Evolutionary conservation across 2,888 invertebrate species (phyloP), one percentile per base, ranked within the genome.

Genomic region (Drosophila borealis): DNA sequence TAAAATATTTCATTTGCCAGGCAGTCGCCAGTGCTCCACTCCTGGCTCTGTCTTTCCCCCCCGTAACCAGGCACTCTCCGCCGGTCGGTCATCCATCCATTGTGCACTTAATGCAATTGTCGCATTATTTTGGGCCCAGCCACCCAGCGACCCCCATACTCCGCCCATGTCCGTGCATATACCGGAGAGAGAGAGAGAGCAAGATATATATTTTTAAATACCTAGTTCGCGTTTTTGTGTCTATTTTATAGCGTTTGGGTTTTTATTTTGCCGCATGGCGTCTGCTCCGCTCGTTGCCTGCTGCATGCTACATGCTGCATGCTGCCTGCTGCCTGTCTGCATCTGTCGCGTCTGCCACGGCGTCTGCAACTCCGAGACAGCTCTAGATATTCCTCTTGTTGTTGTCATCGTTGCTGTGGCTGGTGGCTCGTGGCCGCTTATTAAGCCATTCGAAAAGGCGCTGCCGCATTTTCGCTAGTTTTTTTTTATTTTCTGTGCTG

Each of bases 251-350:
- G 78, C 69, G 59, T 71, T 85, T 72, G 66, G 34, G 70, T 82
- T 82, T 86, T 87, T 87, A 86, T 89, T 89, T 84, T 83, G 83
- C 89, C 88, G 83, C 83, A 83, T 83, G 89, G 85, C 88, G 82
- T 72, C 89, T 66, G 70, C 57, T 34, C n/a, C 65, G 46, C 55
- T 61, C 49, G 80, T 49, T 61, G 74, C 68, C 46, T 49, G 70
- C 75, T 71, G 64, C 17, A 17, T 17, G 17, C 29, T 25, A 2
- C 68, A 68, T 44, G 69, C 48, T 62, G 70, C 54, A 17, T 42
- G 59, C 21, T 53, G 57, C 56, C 41, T 54, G 67, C 63, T 34
- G 63, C 21, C 79, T 69, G 79, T 81, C 80, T 85, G 82, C 54
- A 60, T 51, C 56, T 70, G 83, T 49, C 50, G 61, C 74, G 82